These are phyloP conservation scores for Eleginops maclovinus DNA, from an alignment of 2,113 vertebrate genomes.

Conservation along the genomic window DNA sequence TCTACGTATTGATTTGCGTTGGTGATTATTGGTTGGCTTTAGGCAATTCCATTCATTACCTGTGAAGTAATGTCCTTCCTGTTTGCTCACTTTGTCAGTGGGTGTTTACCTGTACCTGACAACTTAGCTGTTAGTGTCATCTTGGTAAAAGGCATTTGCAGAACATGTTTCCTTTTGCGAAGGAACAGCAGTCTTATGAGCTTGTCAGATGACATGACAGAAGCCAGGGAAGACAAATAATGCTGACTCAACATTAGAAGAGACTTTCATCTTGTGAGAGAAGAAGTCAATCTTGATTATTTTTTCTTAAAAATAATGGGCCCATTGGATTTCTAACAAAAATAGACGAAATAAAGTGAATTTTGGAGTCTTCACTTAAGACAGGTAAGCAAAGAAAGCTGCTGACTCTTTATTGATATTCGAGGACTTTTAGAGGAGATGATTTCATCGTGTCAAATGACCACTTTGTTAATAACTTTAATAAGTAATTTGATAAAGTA, in stretches of 20 bases:
- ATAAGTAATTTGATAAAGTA: too few relatives aligned
- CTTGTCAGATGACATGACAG: not conserved
- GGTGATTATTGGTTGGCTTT: rapidly evolving
- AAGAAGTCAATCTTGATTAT: too few relatives aligned
- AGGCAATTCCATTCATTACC: not conserved
- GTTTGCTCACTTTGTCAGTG: slow-evolving; percentile 8
- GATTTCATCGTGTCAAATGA: too few relatives aligned
- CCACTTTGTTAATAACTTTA: not conserved
- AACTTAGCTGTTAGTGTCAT: not conserved
- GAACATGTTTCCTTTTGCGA: not conserved
- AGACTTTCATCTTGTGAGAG: not conserved
- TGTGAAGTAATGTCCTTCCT: not conserved
- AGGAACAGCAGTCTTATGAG: not conserved
- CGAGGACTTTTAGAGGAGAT: not conserved
- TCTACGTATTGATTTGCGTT: not conserved
- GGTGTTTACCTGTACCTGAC: not conserved
- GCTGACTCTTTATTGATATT: slow-evolving; percentile 1
- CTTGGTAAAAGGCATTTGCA: not conserved
- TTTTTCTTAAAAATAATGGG: not conserved
- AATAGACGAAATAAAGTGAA: not conserved
- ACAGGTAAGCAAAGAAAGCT: slow-evolving; percentile 44
- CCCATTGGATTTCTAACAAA: not conserved
- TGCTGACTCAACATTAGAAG: not conserved
- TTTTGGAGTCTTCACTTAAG: slow-evolving; percentile 14
- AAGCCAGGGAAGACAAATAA: too few relatives aligned